Conservation (phyloP, 2,113 vertebrate genomes). For the Aviceda subcristata region DNA sequence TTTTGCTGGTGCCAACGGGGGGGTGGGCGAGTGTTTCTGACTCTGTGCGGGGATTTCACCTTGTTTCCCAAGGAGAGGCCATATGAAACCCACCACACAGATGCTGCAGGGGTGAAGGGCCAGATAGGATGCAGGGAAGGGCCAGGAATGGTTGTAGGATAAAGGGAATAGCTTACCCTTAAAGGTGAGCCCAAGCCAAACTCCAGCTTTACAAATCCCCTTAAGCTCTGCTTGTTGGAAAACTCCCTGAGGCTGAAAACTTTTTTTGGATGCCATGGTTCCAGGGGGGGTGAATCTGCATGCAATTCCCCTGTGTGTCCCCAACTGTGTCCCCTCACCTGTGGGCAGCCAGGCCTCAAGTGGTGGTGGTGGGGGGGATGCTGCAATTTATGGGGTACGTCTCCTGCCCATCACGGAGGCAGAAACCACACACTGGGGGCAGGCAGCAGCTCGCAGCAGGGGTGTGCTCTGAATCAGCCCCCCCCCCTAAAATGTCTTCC, state of each 20-base stretch:
- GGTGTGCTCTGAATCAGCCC: no score
- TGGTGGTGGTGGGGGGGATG: no score
- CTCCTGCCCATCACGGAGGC: background rate
- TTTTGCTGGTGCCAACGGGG: background rate
- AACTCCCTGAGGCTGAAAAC: background rate
- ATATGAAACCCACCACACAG: rapidly evolving
- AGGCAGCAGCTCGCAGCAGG: background rate
- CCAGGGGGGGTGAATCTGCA: rapidly evolving
- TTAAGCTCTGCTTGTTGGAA: background rate
- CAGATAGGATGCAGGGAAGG: rapidly evolving
- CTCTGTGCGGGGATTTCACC: rapidly evolving
- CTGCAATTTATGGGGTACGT: background rate
- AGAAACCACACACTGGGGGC: background rate
- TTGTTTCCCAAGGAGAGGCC: background rate
- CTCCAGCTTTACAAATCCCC: background rate
- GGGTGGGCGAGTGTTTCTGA: rapidly evolving
- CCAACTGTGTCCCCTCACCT: background rate
- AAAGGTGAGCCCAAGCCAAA: background rate
- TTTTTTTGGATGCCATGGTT: rapidly evolving
- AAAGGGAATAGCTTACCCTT: background rate
- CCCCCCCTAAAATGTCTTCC: no score
- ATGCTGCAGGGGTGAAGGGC: background rate
- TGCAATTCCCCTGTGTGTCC: background rate
- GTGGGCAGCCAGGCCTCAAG: background rate
- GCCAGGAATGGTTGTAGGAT: rapidly evolving